Percentiles rank a stretch among this genome's conserved stretches.
Evolutionary conservation across 2,888 invertebrate genomes (phyloP).

Genomic region (Anticlea derivata): DNA sequence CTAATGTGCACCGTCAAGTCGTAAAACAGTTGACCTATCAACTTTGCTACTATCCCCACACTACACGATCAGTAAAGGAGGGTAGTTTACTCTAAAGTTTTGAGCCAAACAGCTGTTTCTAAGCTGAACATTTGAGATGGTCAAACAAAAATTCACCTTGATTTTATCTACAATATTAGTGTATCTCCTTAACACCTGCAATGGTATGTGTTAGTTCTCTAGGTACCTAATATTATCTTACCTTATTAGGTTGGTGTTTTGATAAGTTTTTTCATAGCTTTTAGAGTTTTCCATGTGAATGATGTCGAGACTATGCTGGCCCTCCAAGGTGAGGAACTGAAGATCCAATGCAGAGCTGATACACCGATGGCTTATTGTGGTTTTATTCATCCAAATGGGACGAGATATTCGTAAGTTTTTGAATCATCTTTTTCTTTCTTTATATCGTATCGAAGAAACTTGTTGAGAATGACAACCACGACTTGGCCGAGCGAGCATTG

Average conservation of each 20-base stretch:
- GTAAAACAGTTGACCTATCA: constrained; percentile 45
- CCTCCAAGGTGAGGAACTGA: constrained; percentile 60
- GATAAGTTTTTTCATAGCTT: constrained; percentile 47
- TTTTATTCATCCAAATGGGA: constrained; percentile 69
- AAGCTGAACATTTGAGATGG: constrained; percentile 14
- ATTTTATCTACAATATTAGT: constrained; percentile 5
- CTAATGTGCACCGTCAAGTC: constrained; percentile 24
- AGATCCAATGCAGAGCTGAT: constrained; percentile 64
- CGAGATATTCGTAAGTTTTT: constrained; percentile 69
- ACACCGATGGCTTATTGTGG: constrained; percentile 73
- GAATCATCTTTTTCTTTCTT: neutral
- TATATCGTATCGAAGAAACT: too few species aligned
- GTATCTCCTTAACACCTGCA: neutral
- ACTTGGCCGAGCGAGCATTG: too few species aligned
- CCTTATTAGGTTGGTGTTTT: neutral
- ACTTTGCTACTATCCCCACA: constrained; percentile 37
- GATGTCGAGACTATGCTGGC: constrained; percentile 66
- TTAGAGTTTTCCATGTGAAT: constrained; percentile 57
- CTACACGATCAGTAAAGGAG: constrained; percentile 34
- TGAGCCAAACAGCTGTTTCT: constrained; percentile 7
- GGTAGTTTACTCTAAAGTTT: constrained; percentile 42
- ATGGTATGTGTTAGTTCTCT: constrained; percentile 19
- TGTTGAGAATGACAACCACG: too few species aligned
- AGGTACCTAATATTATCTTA: neutral
- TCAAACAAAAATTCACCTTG: constrained; percentile 1